These are phyloP conservation scores for Cheilosia vulpina DNA, from an alignment of 2,888 invertebrate species.

Conservation along the genomic window DNA sequence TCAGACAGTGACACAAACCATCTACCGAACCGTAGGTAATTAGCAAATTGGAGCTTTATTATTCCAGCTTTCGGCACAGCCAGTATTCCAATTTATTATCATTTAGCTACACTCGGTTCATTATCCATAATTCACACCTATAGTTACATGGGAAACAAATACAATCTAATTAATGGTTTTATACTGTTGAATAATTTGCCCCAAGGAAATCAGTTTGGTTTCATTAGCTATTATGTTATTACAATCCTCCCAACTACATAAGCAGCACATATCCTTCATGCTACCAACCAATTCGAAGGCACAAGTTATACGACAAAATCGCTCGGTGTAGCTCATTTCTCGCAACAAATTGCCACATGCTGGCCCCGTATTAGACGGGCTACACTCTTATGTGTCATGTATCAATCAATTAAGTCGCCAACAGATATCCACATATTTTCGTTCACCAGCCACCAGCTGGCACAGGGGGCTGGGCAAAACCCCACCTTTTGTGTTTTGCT, in stretches of 20 bases:
- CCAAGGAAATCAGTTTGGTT: neutral
- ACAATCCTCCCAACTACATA: conserved; percentile 27
- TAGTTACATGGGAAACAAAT: neutral
- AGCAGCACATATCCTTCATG: neutral
- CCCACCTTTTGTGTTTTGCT: conserved; percentile 5
- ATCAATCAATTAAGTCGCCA: conserved; percentile 70
- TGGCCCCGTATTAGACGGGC: conserved; percentile 30
- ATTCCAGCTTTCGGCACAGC: neutral
- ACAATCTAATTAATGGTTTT: neutral
- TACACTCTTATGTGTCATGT: conserved; percentile 52
- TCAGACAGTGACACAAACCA: neutral
- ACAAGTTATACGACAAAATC: conserved; percentile 45
- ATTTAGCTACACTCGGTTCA: neutral
- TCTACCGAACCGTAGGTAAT: neutral
- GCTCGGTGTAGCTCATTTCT: conserved; percentile 40
- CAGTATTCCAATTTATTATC: neutral
- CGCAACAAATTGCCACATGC: conserved; percentile 45
- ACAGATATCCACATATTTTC: conserved; percentile 59
- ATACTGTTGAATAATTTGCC: neutral
- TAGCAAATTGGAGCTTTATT: neutral
- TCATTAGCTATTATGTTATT: conserved; percentile 3
- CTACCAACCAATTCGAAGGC: conserved; percentile 26
- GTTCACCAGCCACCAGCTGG: conserved; percentile 19
- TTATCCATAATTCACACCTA: neutral
- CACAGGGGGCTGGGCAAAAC: neutral